Percentiles rank a stretch among this genome's conserved stretches.
Conservation (phyloP, 2,797 vertebrate species). For the Danio tinwini region DNA sequence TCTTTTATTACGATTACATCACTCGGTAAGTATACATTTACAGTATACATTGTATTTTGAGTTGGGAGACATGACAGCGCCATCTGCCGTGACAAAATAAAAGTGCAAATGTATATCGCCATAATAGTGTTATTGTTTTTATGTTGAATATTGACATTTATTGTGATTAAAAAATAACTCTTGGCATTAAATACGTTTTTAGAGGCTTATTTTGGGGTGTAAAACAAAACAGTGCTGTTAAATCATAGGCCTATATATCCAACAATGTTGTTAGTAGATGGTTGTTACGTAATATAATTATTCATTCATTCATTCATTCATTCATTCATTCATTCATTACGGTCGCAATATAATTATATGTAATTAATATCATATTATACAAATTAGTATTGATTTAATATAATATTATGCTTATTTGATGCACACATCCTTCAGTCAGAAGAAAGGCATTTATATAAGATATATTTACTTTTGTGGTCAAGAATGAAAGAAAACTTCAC, state of each 20-base stretch:
- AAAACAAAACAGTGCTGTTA: background rate
- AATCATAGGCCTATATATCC: background rate
- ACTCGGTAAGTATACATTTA: too few relatives aligned
- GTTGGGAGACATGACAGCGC: background rate
- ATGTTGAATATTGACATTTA: background rate
- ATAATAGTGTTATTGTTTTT: background rate
- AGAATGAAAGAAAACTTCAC: background rate
- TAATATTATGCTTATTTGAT: background rate
- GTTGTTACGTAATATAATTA: background rate
- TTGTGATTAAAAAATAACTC: background rate
- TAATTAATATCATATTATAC: background rate
- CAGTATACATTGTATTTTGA: background rate
- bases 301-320: too few relatives aligned
- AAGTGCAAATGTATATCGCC: background rate
- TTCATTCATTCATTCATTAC: too few relatives aligned
- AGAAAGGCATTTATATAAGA: background rate
- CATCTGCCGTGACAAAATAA: background rate
- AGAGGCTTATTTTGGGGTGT: too few relatives aligned
- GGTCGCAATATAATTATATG: too few relatives aligned
- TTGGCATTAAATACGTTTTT: background rate
- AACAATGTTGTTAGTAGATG: background rate
- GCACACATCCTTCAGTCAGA: background rate
- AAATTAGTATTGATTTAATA: too few relatives aligned
- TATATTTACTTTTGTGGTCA: background rate
- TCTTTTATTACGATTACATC: background rate